Conservation (phyloP, 2,797 vertebrate genomes). For the Hyperoplus lanceolatus region DNA sequence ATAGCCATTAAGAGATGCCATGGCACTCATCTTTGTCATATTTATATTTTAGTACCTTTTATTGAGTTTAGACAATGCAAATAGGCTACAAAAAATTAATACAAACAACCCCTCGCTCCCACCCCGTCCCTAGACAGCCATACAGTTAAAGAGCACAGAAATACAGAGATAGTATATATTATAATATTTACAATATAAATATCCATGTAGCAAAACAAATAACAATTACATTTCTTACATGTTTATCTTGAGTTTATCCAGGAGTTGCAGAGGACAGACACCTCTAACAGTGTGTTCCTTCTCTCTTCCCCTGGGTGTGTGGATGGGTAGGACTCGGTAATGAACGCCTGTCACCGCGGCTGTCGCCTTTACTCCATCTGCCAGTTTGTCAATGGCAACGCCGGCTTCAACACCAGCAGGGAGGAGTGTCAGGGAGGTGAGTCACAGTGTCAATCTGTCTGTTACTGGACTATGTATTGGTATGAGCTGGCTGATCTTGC, state of each 20-base stretch:
- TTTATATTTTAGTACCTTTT: not conserved
- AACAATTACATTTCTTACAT: slow-evolving; percentile 12
- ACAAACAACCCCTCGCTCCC: too few species aligned
- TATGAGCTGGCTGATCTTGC: not conserved
- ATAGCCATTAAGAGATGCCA: slow-evolving; percentile 45
- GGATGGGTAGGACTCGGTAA: slow-evolving; percentile 86
- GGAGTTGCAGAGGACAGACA: slow-evolving; percentile 33
- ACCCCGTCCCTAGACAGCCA: too few species aligned
- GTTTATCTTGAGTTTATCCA: slow-evolving; percentile 48
- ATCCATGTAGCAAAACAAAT: too few species aligned
- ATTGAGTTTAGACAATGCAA: too few species aligned
- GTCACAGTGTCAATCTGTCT: slow-evolving; percentile 48
- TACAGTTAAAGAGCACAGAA: too few species aligned
- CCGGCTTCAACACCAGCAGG: slow-evolving; percentile 92
- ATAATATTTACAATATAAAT: too few species aligned
- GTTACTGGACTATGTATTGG: not conserved
- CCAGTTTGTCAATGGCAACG: slow-evolving; percentile 94
- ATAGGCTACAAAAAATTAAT: too few species aligned
- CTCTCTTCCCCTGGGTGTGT: slow-evolving; percentile 28
- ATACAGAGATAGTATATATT: too few species aligned
- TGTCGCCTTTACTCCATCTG: slow-evolving; percentile 98
- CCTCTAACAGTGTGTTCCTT: slow-evolving; percentile 43
- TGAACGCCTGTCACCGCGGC: slow-evolving; percentile 95
- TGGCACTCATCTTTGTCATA: slow-evolving; percentile 26
- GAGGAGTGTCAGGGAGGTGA: slow-evolving; percentile 96